Base-by-base conservation (phyloP, 2,113 vertebrate species). In the Anguilla rostrata region DNA sequence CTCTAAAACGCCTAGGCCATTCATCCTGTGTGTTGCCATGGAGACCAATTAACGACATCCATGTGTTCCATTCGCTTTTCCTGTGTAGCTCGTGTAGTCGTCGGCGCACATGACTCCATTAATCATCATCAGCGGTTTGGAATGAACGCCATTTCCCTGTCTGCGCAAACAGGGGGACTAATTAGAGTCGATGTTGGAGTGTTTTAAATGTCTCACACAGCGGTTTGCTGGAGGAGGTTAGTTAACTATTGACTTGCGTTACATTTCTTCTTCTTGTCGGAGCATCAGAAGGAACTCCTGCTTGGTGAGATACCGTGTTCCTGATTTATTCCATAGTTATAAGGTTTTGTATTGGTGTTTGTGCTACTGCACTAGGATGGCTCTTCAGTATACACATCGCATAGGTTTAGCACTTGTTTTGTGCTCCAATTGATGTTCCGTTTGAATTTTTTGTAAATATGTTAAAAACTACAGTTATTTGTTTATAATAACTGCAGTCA, bases 251-350 rank as follows among this genome's bases (percentile, higher is more conserved):
- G 85, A 82, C 60, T 39, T 86, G 78, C 85, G 16, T 82, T 86
- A 78, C 79, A 66, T 86, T 86, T 86, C 56, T 86, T 43, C 85
- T 53, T 82, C 56, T 86, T 79, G 60, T 63, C 41, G 85, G 85
- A 82, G 39, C 53, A 12, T 34, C 39, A 60, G 34, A 60, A 34
- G 85, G 57, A 66, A 56, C 85, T 4, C 46, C 85, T 81, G 57
- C 78, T 66, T 86, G 85, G 85, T 86, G 85, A 86, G 85, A 86
- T 57, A 86, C 85, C 56, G 85, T 71, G 56, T 41, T 81, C 57
- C 40, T 34, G 78, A 43, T 22, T 79, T 86, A 60, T 82, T 86
- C 79, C 22, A 53, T 81, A 86, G 78, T 63, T 20, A 43, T 81
- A 86, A 86, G 78, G 43, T 66, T 57, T 26, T 84, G 84, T 84